Conservation (phyloP, 2,888 invertebrate species). For the Chrysopilus asiliformis region DNA sequence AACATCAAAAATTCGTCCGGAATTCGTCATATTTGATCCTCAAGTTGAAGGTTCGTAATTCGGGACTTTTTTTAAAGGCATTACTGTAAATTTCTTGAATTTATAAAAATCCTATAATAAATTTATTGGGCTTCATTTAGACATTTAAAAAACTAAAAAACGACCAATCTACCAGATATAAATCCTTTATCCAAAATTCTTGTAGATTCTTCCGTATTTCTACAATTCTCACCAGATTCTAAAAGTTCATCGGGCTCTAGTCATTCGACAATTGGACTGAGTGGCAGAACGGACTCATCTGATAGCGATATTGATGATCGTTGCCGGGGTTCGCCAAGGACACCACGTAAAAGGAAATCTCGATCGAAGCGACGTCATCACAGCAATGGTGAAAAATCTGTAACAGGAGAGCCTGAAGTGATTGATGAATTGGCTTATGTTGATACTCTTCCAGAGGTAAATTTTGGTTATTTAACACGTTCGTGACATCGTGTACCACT, state of each 20-base stretch:
- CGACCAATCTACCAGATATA: not conserved
- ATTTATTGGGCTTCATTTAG: not conserved
- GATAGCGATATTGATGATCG: conserved; percentile 54
- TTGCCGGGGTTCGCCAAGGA: conserved; percentile 57
- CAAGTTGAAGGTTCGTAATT: conserved; percentile 54
- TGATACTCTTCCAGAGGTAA: conserved; percentile 80
- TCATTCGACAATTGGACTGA: conserved; percentile 39
- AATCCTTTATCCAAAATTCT: conserved; percentile 17
- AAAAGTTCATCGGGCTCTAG: conserved; percentile 40
- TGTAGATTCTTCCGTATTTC: conserved; percentile 25
- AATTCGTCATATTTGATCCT: conserved; percentile 94
- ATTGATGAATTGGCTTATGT: conserved; percentile 63
- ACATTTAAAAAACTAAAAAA: not conserved
- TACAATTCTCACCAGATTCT: conserved; percentile 33
- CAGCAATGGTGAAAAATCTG: conserved; percentile 25
- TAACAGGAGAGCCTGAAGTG: conserved; percentile 34
- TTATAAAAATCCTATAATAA: not conserved
- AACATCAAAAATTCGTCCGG: conserved; percentile 92
- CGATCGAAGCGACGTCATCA: conserved; percentile 34
- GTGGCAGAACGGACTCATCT: conserved; percentile 46
- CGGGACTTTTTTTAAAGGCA: not conserved
- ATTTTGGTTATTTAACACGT: no score
- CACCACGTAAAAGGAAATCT: conserved; percentile 57
- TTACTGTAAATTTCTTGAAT: conserved; percentile 1
- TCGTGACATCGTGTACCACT: no score